Conservation (phyloP, 1,140 invertebrate species). For the Leptopilina boulardi region DNA sequence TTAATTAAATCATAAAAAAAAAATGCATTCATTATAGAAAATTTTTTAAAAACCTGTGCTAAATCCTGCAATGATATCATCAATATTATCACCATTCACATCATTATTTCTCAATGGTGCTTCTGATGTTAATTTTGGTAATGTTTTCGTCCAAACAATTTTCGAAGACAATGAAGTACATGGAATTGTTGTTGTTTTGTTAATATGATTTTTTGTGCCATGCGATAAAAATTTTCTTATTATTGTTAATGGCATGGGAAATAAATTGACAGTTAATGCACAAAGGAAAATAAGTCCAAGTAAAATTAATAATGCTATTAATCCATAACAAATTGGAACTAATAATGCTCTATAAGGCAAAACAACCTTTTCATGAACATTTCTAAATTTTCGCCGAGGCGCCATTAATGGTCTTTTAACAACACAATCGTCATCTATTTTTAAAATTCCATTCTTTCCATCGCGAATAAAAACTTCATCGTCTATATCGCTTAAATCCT, state of each 20-base stretch:
- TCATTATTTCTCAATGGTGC: slow-evolving; percentile 84
- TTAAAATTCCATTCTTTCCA: slow-evolving; percentile 79
- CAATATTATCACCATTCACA: slow-evolving; percentile 84
- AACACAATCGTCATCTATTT: slow-evolving; percentile 82
- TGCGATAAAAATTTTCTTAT: slow-evolving; percentile 78
- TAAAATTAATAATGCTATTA: slow-evolving; percentile 78
- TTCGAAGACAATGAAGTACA: slow-evolving; percentile 83
- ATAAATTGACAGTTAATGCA: slow-evolving; percentile 81
- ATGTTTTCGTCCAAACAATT: slow-evolving; percentile 83
- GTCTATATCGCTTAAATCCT: slow-evolving; percentile 82
- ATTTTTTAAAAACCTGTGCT: slow-evolving; percentile 84
- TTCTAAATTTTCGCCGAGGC: slow-evolving; percentile 79
- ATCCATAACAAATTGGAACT: slow-evolving; percentile 79
- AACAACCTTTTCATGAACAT: slow-evolving; percentile 72
- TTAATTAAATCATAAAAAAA: slow-evolving; percentile 41
- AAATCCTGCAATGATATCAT: slow-evolving; percentile 88
- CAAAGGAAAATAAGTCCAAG: slow-evolving; percentile 80
- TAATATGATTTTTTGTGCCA: slow-evolving; percentile 46
- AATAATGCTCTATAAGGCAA: slow-evolving; percentile 78
- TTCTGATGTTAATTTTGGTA: slow-evolving; percentile 87
- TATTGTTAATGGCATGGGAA: slow-evolving; percentile 79
- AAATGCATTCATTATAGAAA: slow-evolving; percentile 39
- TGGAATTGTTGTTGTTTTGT: slow-evolving; percentile 74
- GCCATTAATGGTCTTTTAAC: slow-evolving; percentile 87
- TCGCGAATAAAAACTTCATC: slow-evolving; percentile 87